Evolutionary conservation across 2,888 invertebrate genomes (phyloP).

Genomic region (Tipula vernalis): DNA sequence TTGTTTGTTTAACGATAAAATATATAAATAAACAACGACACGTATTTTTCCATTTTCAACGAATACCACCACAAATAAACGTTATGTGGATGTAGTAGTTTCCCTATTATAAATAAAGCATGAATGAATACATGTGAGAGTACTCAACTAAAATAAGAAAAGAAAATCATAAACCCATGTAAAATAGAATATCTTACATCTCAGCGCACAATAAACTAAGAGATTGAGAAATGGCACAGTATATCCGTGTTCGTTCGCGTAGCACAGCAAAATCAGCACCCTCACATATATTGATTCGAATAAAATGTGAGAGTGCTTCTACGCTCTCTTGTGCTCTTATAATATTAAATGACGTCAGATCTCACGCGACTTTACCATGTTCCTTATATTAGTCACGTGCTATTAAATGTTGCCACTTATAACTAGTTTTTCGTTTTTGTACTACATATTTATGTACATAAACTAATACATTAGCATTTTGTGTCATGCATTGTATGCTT

Average conservation of each 20-base stretch:
- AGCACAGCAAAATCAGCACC: neutral
- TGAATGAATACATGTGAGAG: neutral
- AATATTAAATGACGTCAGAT: constrained; percentile 29
- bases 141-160: neutral
- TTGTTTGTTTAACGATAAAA: neutral
- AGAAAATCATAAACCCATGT: neutral
- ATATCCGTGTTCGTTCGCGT: neutral
- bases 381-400: constrained; percentile 14
- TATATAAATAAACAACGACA: neutral
- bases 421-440: neutral
- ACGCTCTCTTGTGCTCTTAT: neutral
- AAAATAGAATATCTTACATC: neutral
- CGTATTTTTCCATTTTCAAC: neutral
- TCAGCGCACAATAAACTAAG: neutral
- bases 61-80: neutral
- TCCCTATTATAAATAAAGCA: neutral
- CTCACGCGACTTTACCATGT: constrained; percentile 35
- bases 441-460: neutral
- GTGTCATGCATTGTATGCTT: neutral
- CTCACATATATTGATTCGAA: neutral
- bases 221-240: neutral
- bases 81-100: neutral
- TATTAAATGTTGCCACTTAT: constrained; percentile 11
- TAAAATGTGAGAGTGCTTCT: neutral
- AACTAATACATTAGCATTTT: neutral